Evolutionary conservation across 2,113 vertebrate species (phyloP).

Genomic region (Sorex fumeus): DNA sequence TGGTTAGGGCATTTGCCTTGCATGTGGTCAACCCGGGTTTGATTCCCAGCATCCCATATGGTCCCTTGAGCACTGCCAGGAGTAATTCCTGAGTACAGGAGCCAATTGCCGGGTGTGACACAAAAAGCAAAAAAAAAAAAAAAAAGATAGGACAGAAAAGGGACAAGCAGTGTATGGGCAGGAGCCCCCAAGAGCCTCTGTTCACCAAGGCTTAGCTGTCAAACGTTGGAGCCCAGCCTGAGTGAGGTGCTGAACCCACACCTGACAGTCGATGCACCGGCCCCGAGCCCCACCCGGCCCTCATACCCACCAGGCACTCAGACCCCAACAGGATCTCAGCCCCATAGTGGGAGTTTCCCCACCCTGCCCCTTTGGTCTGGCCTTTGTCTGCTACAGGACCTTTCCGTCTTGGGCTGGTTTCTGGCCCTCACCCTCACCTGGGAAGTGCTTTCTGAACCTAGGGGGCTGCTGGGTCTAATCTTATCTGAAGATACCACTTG

Average conservation of each 20-base stretch:
- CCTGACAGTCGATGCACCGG: background rate
- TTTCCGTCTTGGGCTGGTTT: background rate
- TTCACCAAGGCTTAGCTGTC: background rate
- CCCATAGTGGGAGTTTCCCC: too few relatives aligned
- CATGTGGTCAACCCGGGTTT: too few relatives aligned
- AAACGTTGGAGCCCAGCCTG: background rate
- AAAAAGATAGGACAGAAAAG: background rate
- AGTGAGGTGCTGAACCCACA: too few relatives aligned
- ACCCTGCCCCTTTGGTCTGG: background rate
- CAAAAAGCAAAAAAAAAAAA: too few relatives aligned
- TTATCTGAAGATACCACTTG: background rate
- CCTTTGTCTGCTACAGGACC: rapidly evolving
- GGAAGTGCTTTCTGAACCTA: background rate
- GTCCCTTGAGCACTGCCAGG: too few relatives aligned
- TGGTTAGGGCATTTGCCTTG: too few relatives aligned
- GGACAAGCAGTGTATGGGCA: background rate
- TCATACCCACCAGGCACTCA: too few relatives aligned
- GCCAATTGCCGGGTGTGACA: too few relatives aligned
- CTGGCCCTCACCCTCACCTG: background rate
- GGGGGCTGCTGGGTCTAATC: background rate
- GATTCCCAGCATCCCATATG: too few relatives aligned
- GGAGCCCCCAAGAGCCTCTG: background rate
- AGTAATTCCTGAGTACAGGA: too few relatives aligned
- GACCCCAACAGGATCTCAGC: too few relatives aligned
- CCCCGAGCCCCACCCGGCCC: too few relatives aligned